Base-by-base conservation (phyloP, 2,888 invertebrate genomes). In the Pegoplata infirma region DNA sequence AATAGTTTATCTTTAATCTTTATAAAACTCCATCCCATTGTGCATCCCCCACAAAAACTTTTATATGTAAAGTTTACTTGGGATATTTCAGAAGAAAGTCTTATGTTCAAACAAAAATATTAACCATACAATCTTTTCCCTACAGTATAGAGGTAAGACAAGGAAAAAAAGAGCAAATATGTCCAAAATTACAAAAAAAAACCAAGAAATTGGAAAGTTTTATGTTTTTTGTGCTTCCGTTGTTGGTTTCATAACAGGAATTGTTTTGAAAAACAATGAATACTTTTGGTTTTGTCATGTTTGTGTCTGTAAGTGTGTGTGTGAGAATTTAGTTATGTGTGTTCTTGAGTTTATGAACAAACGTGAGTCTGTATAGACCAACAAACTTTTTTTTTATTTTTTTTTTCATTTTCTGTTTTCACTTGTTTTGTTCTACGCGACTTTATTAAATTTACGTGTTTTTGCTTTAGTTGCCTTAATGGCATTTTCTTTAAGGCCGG, bases 361-460 rank as follows among this genome's bases (percentile, higher is more conserved):
- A 49, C 40, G 25, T 10, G 21, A 25, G 12, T 61, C 53, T 46
- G 0, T n/a, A 23, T 28, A 25, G 44, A 55, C 17, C n/a, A 46
- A 17, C 17, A 46, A 3, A n/a, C n/a, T n/a, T 32, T 55, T 17
- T 7, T 21, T 14, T 44, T 6, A 12, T 46, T 5, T 1, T 25
- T 61, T 4, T 49, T 47, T 47, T 47, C 17, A 28, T 46, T 61
- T 6, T 28, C n/a, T 61, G n/a, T 46, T 58, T n/a, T 44, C 21
- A 8, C n/a, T 46, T 69, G 16, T n/a, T 25, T 7, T 28, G 5
- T 46, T 56, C 23, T 46, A 28, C 10, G 23, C 63, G 32, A 16
- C 32, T 63, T 72, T 72, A 64, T 56, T 64, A 72, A 56, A 72
- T 72, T 64, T 55, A 56, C 56, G 55, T 36, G 61, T 32, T 36